Base-by-base conservation (phyloP, 2,888 invertebrate species). In the Lasioglossum lativentre region DNA sequence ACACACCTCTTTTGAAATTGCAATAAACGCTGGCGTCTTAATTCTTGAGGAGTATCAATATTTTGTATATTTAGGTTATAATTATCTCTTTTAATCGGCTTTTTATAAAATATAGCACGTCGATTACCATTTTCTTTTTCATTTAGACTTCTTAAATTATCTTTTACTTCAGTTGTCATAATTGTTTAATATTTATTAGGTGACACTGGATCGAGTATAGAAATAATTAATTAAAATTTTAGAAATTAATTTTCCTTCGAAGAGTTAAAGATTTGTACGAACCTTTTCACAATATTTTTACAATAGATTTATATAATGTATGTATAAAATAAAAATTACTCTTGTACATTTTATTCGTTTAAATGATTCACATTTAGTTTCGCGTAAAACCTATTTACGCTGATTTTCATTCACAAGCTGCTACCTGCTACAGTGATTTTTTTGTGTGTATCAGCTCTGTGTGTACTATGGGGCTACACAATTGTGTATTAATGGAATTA, bases 41-140 rank as follows among this genome's bases (percentile, higher is more conserved):
- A 88, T 88, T 95, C 95, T 83, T 95, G 95, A 23, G 93, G 93
- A 47, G 93, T 93, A 4, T 94, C 92, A 56, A 92, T 90, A 27
- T 88, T 88, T 27, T 94, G 93, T 19, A 90, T 34, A 45, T 93
- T 93, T 12, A 94, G 81, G 71, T 90, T 94, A 78, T 86, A 91
- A 89, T 95, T 94, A 81, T 93, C 85, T 59, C 88, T 94, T 73
- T 90, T 94, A 79, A 95, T 93, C 10, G 93, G 95, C 70, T 92
- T 94, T 82, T 95, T 95, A 78, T 95, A 95, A 87, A 94, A 93
- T 14, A 71, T 38, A 2, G 88, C 84, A 63, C 94, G 88, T 98
- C 98, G 94, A 97, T 79, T 82, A 23, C 52, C 59, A 34, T 73
- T 79, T 52, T 23, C 63, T 40, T 71, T 81, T 38, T 56, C 78